Evolutionary conservation across 1,140 invertebrate genomes (phyloP), one percentile per base, ranked within the genome.

Genomic region (Atopsyche davidsoni): DNA sequence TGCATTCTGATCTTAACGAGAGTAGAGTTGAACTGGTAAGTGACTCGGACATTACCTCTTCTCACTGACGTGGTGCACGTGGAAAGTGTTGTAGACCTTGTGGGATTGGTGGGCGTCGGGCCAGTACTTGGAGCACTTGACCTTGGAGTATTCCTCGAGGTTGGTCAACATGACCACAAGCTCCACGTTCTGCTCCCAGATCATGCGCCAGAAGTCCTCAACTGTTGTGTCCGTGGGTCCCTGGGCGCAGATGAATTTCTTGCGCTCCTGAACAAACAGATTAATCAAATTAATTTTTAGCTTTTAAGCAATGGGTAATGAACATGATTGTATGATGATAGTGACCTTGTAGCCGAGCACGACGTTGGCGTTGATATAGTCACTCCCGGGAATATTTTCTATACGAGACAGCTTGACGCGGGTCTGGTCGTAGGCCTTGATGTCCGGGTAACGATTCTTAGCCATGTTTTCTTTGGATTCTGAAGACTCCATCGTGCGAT

Each of bases 141-240:
- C 87, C 69, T 92, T 91, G 53, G 89, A 92, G 62, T 93, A 91
- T 72, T 96, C 92, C 65, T 95, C 91, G 11, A 95, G 77, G 67
- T 94, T 93, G 4, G 91, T 95, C 21, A 97, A 69, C 93, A 96
- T 96, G 9, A 96, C 80, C 56, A 98, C 90, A 44, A 94, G 77
- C 64, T 92, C 84, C 35, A 93, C 74, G 59, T 90, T 87, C 58
- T 96, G 90, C 69, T 98, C 93, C 91, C 93, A 97, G 51, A 97
- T 87, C 92, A 98, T 95, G 45, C 91, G 77, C 95, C 95, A 98
- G 69, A 97, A 97, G 66, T 98, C 94, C 58, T 83, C 84, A 1
- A 96, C 85, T 0, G 93, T 97, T 19, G 86, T 85, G 44, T 95
- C 88, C 76, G 96, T 89, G 0, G 95, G 95, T 0, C 91, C 89